phyloP scores from a whole-genome alignment of 2,888 invertebrate species.

The Eugnorisma glareosa region DNA sequence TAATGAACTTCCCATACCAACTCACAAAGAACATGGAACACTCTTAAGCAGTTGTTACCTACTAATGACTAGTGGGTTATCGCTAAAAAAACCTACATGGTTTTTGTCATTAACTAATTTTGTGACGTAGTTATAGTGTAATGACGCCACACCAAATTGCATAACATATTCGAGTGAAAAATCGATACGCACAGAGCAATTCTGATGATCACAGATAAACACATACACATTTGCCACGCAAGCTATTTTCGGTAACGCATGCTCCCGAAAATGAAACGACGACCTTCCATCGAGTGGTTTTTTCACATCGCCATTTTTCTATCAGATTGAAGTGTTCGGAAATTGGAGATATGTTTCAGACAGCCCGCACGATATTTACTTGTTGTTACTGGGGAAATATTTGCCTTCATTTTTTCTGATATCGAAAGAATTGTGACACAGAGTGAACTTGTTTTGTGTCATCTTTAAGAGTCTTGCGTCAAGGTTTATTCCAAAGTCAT shows the following conservation, averaged over 20 bases:
- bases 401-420: slow-evolving; percentile 64
- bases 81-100: not conserved
- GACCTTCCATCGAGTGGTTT: slow-evolving; percentile 64
- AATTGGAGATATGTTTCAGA: slow-evolving; percentile 70
- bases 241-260: slow-evolving; percentile 52
- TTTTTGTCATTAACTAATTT: not conserved
- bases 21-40: not conserved
- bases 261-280: slow-evolving; percentile 59
- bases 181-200: slow-evolving; percentile 13
- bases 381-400: slow-evolving; percentile 62
- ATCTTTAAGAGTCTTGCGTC: slow-evolving; percentile 18
- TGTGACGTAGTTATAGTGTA: not conserved
- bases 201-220: slow-evolving; percentile 44
- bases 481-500: not conserved
- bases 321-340: slow-evolving; percentile 70
- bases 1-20: not conserved
- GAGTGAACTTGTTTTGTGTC: slow-evolving; percentile 44
- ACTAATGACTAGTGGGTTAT: not conserved
- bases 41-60: not conserved
- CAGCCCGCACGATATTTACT: slow-evolving; percentile 66
- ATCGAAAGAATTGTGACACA: slow-evolving; percentile 49
- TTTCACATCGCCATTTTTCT: slow-evolving; percentile 66
- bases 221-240: slow-evolving; percentile 50
- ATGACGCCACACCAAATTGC: not conserved
- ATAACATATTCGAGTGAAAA: not conserved